phyloP scores from a whole-genome alignment of 64 coral and sea anemone species.

The Dendrophyllia cribrosa region DNA sequence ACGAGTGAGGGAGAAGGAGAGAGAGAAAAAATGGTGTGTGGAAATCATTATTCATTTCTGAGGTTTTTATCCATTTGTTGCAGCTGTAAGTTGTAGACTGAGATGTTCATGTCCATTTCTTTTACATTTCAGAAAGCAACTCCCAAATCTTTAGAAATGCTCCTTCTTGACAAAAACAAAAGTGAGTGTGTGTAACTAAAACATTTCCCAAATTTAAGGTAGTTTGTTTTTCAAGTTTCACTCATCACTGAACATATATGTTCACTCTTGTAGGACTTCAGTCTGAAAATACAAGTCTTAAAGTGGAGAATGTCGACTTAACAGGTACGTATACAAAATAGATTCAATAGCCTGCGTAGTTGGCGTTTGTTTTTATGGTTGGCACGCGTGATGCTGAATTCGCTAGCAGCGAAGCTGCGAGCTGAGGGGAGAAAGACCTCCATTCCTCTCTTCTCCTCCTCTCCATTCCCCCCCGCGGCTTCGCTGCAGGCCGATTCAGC shows the following conservation, averaged over 20 bases:
- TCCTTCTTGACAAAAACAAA: constrained; percentile 97
- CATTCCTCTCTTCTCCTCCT: too few species aligned
- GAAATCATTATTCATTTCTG: too few species aligned
- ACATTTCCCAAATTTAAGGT: neutral
- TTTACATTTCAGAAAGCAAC: constrained; percentile 53
- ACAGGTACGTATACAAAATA: constrained; percentile 40
- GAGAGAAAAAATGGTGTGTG: neutral
- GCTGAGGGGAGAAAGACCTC: too few species aligned
- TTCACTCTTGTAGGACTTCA: constrained; percentile 75
- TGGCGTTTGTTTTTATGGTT: too few species aligned
- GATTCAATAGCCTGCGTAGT: neutral
- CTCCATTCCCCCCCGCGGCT: too few species aligned
- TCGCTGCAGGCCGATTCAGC: too few species aligned
- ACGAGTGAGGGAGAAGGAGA: constrained; percentile 58
- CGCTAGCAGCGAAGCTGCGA: too few species aligned
- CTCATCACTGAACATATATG: neutral
- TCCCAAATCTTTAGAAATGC: constrained; percentile 97
- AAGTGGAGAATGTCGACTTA: constrained; percentile 89
- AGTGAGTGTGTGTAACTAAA: constrained; percentile 48
- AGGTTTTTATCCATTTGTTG: too few species aligned
- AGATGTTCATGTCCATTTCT: neutral
- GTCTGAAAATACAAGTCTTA: constrained; percentile 97
- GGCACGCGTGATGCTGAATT: too few species aligned
- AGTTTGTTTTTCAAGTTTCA: neutral
- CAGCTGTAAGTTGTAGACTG: too few species aligned